phyloP scores from a whole-genome alignment of 2,888 invertebrate genomes.

The Sesamia inferens region DNA sequence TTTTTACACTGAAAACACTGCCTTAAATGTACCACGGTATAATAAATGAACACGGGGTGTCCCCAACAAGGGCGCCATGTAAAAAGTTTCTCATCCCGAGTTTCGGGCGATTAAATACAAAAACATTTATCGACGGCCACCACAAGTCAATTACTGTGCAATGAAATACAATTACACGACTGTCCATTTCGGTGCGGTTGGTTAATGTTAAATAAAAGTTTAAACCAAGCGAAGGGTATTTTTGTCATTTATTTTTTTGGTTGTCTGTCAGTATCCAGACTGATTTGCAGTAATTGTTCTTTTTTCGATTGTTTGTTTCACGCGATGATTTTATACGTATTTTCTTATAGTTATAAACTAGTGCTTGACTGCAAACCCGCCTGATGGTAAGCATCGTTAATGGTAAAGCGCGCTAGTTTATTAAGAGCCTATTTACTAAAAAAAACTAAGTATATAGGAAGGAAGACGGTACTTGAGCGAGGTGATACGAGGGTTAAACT shows the following conservation, averaged over 20 bases:
- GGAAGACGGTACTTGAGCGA: no score
- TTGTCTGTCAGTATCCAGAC: constrained; percentile 50
- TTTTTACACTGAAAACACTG: constrained; percentile 50
- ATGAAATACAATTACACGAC: constrained; percentile 86
- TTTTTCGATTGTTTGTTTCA: background rate
- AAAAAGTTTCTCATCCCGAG: constrained; percentile 66
- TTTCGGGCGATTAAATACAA: constrained; percentile 75
- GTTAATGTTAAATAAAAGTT: constrained; percentile 79
- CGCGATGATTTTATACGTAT: background rate
- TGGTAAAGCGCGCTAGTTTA: no score
- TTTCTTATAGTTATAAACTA: no score
- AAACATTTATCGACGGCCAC: constrained; percentile 80
- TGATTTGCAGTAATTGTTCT: constrained; percentile 55
- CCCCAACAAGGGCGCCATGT: constrained; percentile 38
- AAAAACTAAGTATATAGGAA: no score
- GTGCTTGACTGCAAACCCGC: no score
- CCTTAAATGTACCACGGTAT: constrained; percentile 68
- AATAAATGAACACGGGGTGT: constrained; percentile 65
- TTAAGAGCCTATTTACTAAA: no score
- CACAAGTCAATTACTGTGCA: constrained; percentile 86
- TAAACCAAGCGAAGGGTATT: constrained; percentile 40
- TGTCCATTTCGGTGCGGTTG: constrained; percentile 75
- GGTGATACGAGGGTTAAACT: no score
- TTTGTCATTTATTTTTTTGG: constrained; percentile 46
- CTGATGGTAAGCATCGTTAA: no score